A percentile compares a stretch with the other conserved stretches of the same genome.
These are phyloP conservation scores for Napeogenes inachia DNA, from an alignment of 2,888 invertebrate species.

Conservation along the genomic window DNA sequence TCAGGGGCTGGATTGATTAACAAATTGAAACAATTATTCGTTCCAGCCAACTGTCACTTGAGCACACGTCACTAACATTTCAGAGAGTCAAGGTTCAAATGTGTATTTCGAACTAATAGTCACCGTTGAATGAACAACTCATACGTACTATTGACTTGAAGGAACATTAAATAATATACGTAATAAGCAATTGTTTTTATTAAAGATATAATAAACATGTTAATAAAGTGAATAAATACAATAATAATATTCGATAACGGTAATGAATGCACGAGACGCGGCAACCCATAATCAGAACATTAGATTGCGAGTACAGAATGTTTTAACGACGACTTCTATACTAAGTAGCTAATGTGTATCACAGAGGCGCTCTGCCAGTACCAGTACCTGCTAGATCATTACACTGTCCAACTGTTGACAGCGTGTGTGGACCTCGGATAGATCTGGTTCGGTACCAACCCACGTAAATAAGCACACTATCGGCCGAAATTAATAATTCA, in stretches of 20 bases:
- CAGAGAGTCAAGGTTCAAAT: constrained; percentile 42
- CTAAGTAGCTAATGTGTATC: constrained; percentile 64
- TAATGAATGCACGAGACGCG: constrained; percentile 57
- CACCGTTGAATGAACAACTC: neutral
- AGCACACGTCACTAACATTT: constrained; percentile 31
- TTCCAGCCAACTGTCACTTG: constrained; percentile 40
- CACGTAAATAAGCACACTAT: neutral
- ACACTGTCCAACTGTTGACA: constrained; percentile 36
- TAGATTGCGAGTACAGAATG: constrained; percentile 48
- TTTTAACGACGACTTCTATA: constrained; percentile 54
- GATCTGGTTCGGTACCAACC: neutral
- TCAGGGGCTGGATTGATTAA: constrained; percentile 49
- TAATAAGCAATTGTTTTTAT: constrained; percentile 73
- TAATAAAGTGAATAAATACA: constrained; percentile 76
- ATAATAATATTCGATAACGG: constrained; percentile 62
- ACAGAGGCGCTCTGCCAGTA: constrained; percentile 64
- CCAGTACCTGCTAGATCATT: constrained; percentile 26
- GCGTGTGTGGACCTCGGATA: constrained; percentile 19
- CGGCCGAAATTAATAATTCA: too few species aligned
- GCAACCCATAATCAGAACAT: constrained; percentile 42
- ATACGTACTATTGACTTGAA: neutral
- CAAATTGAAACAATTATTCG: constrained; percentile 54
- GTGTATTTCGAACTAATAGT: constrained; percentile 2
- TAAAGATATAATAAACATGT: constrained; percentile 77
- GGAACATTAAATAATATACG: constrained; percentile 31